These are phyloP conservation scores for Coecobrya sp. DNA, from an alignment of 2,888 invertebrate species.

Conservation along the genomic window DNA sequence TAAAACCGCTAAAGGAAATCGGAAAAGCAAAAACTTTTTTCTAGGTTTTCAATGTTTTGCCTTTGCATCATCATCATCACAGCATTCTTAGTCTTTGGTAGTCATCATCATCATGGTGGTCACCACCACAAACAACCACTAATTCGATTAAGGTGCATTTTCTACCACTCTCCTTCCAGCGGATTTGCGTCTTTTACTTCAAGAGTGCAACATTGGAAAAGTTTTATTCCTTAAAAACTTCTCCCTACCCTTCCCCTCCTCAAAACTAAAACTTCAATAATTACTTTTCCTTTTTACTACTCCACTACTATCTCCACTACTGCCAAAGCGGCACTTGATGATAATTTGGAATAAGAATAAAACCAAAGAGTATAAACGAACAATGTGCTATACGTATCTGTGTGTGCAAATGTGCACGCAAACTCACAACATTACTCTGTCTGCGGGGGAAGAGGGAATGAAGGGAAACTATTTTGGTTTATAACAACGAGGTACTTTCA, in stretches of 20 bases:
- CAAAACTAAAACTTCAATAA: background rate
- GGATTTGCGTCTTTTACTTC: background rate
- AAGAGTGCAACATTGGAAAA: constrained; percentile 20
- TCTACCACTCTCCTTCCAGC: background rate
- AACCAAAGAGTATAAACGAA: background rate
- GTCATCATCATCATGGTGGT: background rate
- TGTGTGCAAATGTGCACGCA: background rate
- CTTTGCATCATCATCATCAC: constrained; percentile 4
- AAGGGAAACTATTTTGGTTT: background rate
- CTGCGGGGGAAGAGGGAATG: background rate
- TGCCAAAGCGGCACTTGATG: background rate
- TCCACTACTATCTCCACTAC: background rate
- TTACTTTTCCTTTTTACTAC: constrained; percentile 21
- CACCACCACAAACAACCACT: constrained; percentile 8
- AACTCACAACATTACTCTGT: background rate
- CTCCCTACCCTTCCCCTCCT: background rate
- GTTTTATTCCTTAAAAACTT: constrained; percentile 15
- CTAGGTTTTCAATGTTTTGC: constrained; percentile 6
- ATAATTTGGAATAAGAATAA: constrained; percentile 36
- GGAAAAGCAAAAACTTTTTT: constrained; percentile 2
- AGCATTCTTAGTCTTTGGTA: background rate
- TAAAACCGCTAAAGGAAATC: background rate
- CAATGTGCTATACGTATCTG: background rate
- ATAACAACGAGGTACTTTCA: background rate
- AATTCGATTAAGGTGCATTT: constrained; percentile 49